Percentiles rank a stretch among this genome's conserved stretches.
These are phyloP conservation scores for Leptura quadrifasciata DNA, from an alignment of 2,888 invertebrate species.

Conservation along the genomic window DNA sequence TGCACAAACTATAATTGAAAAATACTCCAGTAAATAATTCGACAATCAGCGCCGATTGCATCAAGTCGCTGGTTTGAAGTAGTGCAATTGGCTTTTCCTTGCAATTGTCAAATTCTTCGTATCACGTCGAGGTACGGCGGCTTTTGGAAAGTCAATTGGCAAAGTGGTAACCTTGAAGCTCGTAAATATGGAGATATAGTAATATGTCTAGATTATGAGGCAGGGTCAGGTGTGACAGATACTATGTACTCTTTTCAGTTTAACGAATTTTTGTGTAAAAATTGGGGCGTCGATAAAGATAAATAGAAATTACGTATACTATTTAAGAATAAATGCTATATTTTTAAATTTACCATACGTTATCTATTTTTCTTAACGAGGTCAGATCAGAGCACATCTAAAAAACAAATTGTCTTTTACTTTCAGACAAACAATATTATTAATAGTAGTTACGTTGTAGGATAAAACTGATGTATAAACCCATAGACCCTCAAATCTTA, in stretches of 20 bases:
- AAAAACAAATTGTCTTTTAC: too few species aligned
- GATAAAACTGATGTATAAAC: too few species aligned
- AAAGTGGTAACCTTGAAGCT: conserved; percentile 12
- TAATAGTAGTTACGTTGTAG: too few species aligned
- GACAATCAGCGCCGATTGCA: conserved; percentile 21
- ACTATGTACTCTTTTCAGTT: neutral
- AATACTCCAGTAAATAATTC: conserved; percentile 21
- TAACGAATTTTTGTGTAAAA: too few species aligned
- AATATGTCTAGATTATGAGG: neutral
- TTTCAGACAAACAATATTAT: too few species aligned
- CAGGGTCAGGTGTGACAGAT: neutral
- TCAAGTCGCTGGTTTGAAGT: conserved; percentile 22
- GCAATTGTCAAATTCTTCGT: conserved; percentile 19
- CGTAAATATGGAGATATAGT: neutral
- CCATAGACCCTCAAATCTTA: too few species aligned
- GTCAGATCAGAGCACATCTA: too few species aligned
- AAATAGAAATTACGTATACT: too few species aligned
- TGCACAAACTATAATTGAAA: conserved; percentile 21
- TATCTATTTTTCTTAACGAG: too few species aligned
- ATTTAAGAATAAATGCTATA: too few species aligned
- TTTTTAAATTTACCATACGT: too few species aligned
- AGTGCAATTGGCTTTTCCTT: conserved; percentile 27
- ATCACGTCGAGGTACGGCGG: neutral
- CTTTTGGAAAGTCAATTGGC: conserved; percentile 27
- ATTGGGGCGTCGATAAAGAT: too few species aligned